Conservation (phyloP, 2,888 invertebrate genomes). For the Alloplasta piceator region DNA sequence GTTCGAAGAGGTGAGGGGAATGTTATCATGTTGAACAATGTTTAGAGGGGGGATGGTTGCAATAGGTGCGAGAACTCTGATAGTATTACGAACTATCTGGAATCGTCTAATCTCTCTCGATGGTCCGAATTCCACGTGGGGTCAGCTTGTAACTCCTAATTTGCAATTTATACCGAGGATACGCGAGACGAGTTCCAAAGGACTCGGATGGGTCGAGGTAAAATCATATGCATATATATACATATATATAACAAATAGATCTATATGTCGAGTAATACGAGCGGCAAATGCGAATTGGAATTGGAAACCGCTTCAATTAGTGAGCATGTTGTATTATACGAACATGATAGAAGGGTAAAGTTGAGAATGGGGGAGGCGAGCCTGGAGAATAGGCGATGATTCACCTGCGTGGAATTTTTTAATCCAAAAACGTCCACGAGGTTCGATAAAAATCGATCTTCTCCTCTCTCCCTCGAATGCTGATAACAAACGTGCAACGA, state of each 20-base stretch:
- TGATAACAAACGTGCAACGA: slow-evolving; percentile 46
- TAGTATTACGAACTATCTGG: background rate
- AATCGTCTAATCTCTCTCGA: background rate
- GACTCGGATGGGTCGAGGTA: slow-evolving; percentile 17
- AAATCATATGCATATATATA: background rate
- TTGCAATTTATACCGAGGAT: slow-evolving; percentile 51
- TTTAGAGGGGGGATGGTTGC: background rate
- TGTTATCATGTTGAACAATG: background rate
- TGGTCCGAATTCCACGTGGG: slow-evolving; percentile 4
- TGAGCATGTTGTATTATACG: slow-evolving; percentile 69
- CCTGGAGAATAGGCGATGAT: slow-evolving; percentile 29
- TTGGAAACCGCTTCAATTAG: slow-evolving; percentile 70
- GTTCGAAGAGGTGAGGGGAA: background rate
- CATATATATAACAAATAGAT: no score
- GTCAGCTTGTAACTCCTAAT: slow-evolving; percentile 58
- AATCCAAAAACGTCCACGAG: slow-evolving; percentile 47
- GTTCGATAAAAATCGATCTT: slow-evolving; percentile 46
- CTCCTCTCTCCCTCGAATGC: slow-evolving; percentile 5
- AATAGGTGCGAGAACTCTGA: slow-evolving; percentile 8
- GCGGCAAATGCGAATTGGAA: slow-evolving; percentile 64
- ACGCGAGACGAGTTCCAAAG: slow-evolving; percentile 31
- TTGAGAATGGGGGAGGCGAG: slow-evolving; percentile 21
- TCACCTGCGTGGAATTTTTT: slow-evolving; percentile 49
- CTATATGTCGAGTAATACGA: slow-evolving; percentile 26
- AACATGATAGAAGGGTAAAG: slow-evolving; percentile 56